Conservation (phyloP, 2,888 invertebrate genomes). For the Rhingia rostrata region DNA sequence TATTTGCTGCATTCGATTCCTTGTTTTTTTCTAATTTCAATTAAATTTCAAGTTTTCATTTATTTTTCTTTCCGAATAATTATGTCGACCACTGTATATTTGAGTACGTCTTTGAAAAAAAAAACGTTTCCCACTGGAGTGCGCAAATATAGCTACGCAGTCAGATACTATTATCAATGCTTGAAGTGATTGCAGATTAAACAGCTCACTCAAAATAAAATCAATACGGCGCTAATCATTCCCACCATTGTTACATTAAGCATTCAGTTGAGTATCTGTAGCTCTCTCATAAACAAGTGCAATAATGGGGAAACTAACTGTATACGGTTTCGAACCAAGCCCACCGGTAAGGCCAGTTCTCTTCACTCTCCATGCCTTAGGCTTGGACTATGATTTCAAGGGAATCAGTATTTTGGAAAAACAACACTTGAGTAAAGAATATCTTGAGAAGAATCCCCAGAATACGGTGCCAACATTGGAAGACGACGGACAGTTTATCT, state of each 20-base stretch:
- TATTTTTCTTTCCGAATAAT: too few relatives aligned
- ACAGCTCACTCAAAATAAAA: neutral
- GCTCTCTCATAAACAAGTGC: neutral
- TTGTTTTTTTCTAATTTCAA: too few relatives aligned
- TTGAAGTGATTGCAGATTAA: too few relatives aligned
- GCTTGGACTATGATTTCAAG: slow-evolving; percentile 74
- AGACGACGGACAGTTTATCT: slow-evolving; percentile 75
- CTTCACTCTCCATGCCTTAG: slow-evolving; percentile 77
- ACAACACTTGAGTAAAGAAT: slow-evolving; percentile 77
- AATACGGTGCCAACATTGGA: slow-evolving; percentile 76
- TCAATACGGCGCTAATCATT: neutral
- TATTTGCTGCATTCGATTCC: too few relatives aligned
- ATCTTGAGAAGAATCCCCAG: slow-evolving; percentile 79
- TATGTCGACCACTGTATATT: too few relatives aligned
- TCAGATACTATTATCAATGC: too few relatives aligned
- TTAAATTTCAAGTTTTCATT: too few relatives aligned
- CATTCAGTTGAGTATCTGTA: neutral
- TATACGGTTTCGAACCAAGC: slow-evolving; percentile 77
- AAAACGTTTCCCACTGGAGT: too few relatives aligned
- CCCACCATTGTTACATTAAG: neutral
- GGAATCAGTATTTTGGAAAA: slow-evolving; percentile 68
- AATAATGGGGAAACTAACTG: slow-evolving; percentile 76
- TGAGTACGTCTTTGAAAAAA: too few relatives aligned
- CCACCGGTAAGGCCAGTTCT: slow-evolving; percentile 78
- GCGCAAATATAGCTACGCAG: too few relatives aligned